Conservation (phyloP, 2,113 vertebrate genomes). For the Pygathrix nemaeus region DNA sequence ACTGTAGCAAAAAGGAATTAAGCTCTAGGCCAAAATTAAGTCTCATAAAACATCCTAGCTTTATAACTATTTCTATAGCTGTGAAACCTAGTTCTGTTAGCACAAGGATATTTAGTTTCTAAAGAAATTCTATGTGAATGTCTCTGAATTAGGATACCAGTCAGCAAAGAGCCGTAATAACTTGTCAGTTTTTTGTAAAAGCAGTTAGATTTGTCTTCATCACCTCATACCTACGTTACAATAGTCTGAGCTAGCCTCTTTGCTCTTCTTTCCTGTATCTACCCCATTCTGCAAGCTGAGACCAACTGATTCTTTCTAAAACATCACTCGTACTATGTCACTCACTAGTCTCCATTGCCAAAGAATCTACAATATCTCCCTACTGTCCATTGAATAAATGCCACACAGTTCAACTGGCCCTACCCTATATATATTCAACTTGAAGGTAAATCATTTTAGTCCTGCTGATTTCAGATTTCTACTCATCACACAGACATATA, state of each 20-base stretch:
- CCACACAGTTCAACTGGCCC: background rate
- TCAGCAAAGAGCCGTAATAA: background rate
- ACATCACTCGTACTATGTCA: background rate
- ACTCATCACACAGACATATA: background rate
- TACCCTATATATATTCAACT: background rate
- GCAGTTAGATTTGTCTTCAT: background rate
- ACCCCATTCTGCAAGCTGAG: background rate
- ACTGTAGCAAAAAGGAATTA: conserved; percentile 67
- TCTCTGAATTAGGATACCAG: conserved; percentile 7
- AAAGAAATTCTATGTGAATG: conserved; percentile 51
- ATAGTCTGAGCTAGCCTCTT: background rate
- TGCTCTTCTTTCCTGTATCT: background rate
- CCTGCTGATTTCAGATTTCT: background rate
- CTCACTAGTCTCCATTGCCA: background rate
- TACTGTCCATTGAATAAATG: background rate
- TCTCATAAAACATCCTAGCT: conserved; percentile 38
- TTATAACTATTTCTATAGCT: conserved; percentile 32
- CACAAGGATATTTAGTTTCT: conserved; percentile 39
- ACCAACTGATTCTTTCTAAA: conserved; percentile 5
- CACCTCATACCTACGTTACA: background rate
- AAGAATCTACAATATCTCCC: background rate
- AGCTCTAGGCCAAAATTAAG: conserved; percentile 68
- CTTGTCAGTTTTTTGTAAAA: conserved; percentile 11
- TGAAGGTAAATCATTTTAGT: background rate
- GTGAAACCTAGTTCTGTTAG: conserved; percentile 47